Evolutionary conservation across 1,140 invertebrate species (phyloP).

Genomic region (Bombus ignitus): DNA sequence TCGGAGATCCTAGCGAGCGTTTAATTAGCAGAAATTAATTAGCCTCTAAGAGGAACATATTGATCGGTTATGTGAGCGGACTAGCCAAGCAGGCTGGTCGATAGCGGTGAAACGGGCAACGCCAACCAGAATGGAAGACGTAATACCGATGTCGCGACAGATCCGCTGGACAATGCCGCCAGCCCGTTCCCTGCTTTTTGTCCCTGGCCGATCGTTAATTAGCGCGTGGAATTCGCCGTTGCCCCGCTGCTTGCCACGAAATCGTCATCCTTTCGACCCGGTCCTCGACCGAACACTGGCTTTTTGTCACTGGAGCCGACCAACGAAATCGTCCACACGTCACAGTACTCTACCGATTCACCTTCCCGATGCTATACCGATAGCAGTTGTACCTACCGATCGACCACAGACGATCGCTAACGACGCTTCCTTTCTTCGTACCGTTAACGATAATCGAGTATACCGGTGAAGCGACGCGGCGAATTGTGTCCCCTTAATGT

Average conservation of each 20-base stretch:
- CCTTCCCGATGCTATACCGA: background rate
- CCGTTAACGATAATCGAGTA: background rate
- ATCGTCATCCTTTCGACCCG: constrained; percentile 58
- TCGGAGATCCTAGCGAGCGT: constrained; percentile 44
- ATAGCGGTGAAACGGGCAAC: constrained; percentile 29
- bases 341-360: background rate
- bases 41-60: constrained; percentile 69
- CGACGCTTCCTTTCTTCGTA: background rate
- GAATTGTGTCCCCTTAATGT: too few relatives aligned
- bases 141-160: constrained; percentile 65
- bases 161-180: constrained; percentile 65
- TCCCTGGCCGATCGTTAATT: constrained; percentile 68
- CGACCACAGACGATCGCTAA: background rate
- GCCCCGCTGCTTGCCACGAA: constrained; percentile 54
- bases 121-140: constrained; percentile 60
- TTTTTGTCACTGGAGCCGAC: constrained; percentile 39
- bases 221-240: constrained; percentile 64
- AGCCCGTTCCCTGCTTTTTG: constrained; percentile 58
- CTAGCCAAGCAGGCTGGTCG: constrained; percentile 45
- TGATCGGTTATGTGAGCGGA: constrained; percentile 70
- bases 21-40: constrained; percentile 71
- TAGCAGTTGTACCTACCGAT: too few relatives aligned
- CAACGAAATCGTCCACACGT: background rate
- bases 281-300: background rate
- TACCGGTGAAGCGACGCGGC: too few relatives aligned